Percentiles rank a stretch among this genome's conserved stretches.
phyloP scores from a whole-genome alignment of 2,797 vertebrate genomes.

The Botia kubotai region DNA sequence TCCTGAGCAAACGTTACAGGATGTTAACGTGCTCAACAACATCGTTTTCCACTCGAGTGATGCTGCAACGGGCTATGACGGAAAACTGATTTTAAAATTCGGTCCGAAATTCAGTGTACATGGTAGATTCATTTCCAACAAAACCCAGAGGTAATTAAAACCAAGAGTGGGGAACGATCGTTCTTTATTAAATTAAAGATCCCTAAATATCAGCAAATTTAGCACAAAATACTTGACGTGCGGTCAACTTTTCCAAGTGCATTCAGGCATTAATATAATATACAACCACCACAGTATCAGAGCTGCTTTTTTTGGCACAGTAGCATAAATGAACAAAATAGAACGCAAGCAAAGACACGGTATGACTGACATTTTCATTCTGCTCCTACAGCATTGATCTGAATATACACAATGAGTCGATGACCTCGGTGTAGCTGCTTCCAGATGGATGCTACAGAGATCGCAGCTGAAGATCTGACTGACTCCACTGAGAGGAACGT shows the following conservation, averaged over 20 bases:
- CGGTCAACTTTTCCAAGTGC: not conserved
- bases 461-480: slow-evolving; percentile 52
- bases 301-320: not conserved
- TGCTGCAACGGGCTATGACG: slow-evolving; percentile 1
- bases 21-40: slow-evolving; percentile 23
- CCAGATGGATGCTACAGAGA: slow-evolving; percentile 36
- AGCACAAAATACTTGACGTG: not conserved
- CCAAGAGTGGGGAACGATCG: not conserved
- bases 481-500: slow-evolving; percentile 54
- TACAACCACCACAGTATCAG: not conserved
- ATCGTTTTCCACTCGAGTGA: slow-evolving; percentile 22
- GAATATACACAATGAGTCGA: slow-evolving; percentile 10
- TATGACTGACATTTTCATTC: slow-evolving; percentile 17
- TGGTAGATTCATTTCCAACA: not conserved
- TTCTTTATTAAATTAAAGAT: slow-evolving; percentile 5
- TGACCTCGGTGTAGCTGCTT: slow-evolving; percentile 9
- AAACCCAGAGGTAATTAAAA: not conserved
- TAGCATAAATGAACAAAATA: slow-evolving; percentile 3
- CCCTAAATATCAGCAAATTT: not conserved
- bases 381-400: slow-evolving; percentile 17
- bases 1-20: slow-evolving; percentile 39
- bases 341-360: slow-evolving; percentile 12
- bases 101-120: not conserved
- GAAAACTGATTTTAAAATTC: not conserved
- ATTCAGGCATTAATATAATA: slow-evolving; percentile 1